Conservation (phyloP, 1,140 invertebrate species). For the Drosophila parabipectinata region DNA sequence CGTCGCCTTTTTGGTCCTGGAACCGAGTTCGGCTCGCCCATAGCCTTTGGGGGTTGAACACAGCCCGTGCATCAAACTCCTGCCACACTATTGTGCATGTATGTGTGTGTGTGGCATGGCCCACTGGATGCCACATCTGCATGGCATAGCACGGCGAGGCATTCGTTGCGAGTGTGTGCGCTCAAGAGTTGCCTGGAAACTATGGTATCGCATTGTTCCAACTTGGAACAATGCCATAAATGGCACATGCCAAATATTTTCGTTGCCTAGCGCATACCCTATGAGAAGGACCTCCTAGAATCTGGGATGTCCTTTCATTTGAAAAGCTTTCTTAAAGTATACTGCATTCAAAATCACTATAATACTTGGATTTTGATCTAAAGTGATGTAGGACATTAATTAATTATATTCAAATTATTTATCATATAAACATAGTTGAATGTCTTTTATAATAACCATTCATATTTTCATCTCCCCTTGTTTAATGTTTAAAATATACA, state of each 20-base stretch:
- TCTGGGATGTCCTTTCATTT: background rate
- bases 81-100: slow-evolving; percentile 21
- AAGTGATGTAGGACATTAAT: too few relatives aligned
- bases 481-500: background rate
- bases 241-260: slow-evolving; percentile 82
- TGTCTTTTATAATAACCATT: too few relatives aligned
- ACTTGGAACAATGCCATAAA: slow-evolving; percentile 76
- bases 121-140: slow-evolving; percentile 57
- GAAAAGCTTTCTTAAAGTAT: too few relatives aligned
- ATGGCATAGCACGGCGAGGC: slow-evolving; percentile 35
- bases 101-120: slow-evolving; percentile 45
- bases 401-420: too few relatives aligned
- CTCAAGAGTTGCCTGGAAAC: slow-evolving; percentile 62
- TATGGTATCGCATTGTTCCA: slow-evolving; percentile 72
- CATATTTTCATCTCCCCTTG: background rate
- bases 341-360: too few relatives aligned
- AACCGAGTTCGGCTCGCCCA: slow-evolving; percentile 12
- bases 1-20: slow-evolving; percentile 29
- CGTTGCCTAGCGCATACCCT: slow-evolving; percentile 35
- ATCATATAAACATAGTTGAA: too few relatives aligned
- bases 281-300: slow-evolving; percentile 2
- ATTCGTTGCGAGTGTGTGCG: slow-evolving; percentile 14
- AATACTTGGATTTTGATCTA: background rate
- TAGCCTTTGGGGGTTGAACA: slow-evolving; percentile 42
- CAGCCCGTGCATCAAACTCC: slow-evolving; percentile 30